Evolutionary conservation across 2,113 vertebrate genomes (phyloP).

Genomic region (Cettia cetti): DNA sequence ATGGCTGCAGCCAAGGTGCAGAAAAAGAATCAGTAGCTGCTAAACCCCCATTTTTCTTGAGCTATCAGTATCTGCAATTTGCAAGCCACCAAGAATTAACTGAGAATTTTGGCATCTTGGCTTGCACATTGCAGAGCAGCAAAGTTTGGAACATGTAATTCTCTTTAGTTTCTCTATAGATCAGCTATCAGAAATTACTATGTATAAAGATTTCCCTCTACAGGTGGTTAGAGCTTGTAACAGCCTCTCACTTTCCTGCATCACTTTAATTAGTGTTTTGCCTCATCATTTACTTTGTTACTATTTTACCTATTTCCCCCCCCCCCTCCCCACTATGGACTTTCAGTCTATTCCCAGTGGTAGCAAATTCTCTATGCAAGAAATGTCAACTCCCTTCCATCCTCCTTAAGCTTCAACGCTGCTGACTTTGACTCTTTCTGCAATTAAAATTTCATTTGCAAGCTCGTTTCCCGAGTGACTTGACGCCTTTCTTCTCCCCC

Average conservation of each 20-base stretch:
- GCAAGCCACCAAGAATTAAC: background rate
- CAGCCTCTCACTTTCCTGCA: slow-evolving; percentile 64
- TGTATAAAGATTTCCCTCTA: slow-evolving; percentile 83
- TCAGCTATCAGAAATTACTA: slow-evolving; percentile 64
- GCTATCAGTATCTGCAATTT: background rate
- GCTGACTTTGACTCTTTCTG: slow-evolving; percentile 52
- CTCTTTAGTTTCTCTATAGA: slow-evolving; percentile 44
- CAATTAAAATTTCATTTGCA: slow-evolving; percentile 56
- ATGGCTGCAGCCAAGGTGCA: background rate
- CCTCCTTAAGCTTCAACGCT: slow-evolving; percentile 16
- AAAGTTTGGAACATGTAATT: slow-evolving; percentile 67
- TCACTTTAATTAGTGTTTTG: slow-evolving; percentile 30
- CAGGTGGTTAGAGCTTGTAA: slow-evolving; percentile 79
- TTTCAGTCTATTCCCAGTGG: slow-evolving; percentile 12
- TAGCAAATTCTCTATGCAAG: slow-evolving; percentile 8
- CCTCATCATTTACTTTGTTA: background rate
- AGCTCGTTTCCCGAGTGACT: slow-evolving; percentile 26
- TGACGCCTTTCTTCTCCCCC: background rate
- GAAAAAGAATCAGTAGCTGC: background rate
- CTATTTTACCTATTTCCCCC: background rate
- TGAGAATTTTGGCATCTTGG: background rate
- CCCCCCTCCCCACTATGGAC: background rate
- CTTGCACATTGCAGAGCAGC: background rate
- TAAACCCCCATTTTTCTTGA: background rate
- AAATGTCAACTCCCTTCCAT: background rate